Evolutionary conservation across 2,797 vertebrate species (phyloP), one percentile per base, ranked within the genome.

Genomic region (Phaenicophaeus curvirostris): DNA sequence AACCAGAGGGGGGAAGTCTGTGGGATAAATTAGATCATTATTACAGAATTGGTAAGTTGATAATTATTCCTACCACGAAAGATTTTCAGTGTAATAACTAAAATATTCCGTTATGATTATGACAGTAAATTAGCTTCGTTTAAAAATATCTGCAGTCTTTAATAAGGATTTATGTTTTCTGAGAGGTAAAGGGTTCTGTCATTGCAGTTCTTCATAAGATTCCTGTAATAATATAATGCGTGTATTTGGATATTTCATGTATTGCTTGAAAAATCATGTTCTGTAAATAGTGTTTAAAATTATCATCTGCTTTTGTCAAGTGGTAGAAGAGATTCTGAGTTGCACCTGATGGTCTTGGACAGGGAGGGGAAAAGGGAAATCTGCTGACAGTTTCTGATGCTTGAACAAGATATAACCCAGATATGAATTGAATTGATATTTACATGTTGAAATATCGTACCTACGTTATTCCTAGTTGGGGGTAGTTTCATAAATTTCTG

Each of bases 11-110:
- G 83, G 98, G 98, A 96, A 99, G 98, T 33, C 89, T 99, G 3
- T 99, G 99, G 99, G 98, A 99, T 93, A 99, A 99, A 94, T 97
- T 99, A 96, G 99, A 99, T 95, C 98, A 97, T 94, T 98, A 98
- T 96, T 99, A 99, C 97, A 97, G 85, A 94, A 98, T 99, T 87
- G 99, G 99, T 99, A 97, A 98, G 98, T 74, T 78, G 62, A 67
- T 72, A 48, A 27, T 77, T 75, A 28, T 69, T 89, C 18, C 41
- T 65, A 31, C 51, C 19, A 10, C 30, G 42, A 33, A 74, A 74
- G 44, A 50, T 57, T 73, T 69, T 62, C 27, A 28, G 5, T 35
- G 30, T 59, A 91, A 58, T 77, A 69, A 42, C 11, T 54, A 28
- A 84, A 91, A 35, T 69, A 54, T 69, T 80, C 66, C 19, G 25